Conservation (phyloP, 2,113 vertebrate species). For the Cichladusa arquata region DNA sequence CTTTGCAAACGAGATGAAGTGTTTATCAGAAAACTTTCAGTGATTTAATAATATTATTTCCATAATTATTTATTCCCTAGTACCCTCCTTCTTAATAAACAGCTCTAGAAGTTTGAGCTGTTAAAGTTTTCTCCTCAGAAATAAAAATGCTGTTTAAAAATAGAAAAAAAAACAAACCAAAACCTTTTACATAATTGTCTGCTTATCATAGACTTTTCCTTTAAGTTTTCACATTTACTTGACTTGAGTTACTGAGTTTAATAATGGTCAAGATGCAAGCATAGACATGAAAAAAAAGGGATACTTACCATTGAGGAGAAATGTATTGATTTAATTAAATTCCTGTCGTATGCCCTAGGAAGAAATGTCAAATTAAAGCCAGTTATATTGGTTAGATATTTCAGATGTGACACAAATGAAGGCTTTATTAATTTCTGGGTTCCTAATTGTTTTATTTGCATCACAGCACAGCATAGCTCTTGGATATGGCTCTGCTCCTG, state of each 20-base stretch:
- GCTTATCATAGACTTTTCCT: not conserved
- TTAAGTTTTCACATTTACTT: conserved; percentile 22
- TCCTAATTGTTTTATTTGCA: conserved; percentile 45
- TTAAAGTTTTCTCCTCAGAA: not conserved
- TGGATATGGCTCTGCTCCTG: not conserved
- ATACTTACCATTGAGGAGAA: conserved; percentile 23
- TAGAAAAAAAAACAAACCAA: not conserved
- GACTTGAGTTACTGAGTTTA: conserved; percentile 53
- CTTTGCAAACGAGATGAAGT: not conserved
- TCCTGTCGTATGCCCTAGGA: conserved; percentile 3
- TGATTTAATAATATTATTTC: not conserved
- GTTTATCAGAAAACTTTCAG: not conserved
- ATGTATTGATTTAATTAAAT: conserved; percentile 70
- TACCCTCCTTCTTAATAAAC: not conserved
- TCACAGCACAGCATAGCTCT: not conserved
- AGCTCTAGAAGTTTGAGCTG: not conserved
- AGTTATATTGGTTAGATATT: conserved; percentile 54
- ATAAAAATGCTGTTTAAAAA: not conserved
- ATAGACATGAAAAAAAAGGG: not conserved
- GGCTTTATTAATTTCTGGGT: conserved; percentile 52
- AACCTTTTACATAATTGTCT: not conserved
- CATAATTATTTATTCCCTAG: not conserved
- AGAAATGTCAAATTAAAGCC: conserved; percentile 36
- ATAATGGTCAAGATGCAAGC: conserved; percentile 53
- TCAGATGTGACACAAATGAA: conserved; percentile 53